Evolutionary conservation across 2,888 invertebrate genomes (phyloP).

Genomic region (Thymelicus acteon): DNA sequence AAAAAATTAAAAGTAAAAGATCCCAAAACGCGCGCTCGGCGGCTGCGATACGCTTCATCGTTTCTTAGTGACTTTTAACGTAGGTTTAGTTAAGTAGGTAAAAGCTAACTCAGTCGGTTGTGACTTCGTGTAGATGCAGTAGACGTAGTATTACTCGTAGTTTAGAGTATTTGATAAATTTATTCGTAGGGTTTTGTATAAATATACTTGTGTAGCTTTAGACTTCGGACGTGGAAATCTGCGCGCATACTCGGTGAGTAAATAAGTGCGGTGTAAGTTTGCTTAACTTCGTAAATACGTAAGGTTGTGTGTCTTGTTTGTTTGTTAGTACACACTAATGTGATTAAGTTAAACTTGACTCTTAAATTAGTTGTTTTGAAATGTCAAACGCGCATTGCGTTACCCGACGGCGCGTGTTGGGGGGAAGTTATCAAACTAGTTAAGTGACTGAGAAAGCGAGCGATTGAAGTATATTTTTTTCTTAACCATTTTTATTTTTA

Average conservation of each 20-base stretch:
- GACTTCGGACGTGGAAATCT: conserved; percentile 10
- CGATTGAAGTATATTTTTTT: too few relatives aligned
- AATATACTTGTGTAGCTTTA: conserved; percentile 37
- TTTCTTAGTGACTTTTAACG: conserved; percentile 36
- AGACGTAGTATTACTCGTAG: conserved; percentile 41
- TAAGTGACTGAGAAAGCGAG: too few relatives aligned
- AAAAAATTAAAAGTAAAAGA: conserved; percentile 17
- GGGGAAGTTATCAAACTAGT: too few relatives aligned
- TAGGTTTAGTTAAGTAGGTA: conserved; percentile 43
- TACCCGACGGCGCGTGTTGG: too few relatives aligned
- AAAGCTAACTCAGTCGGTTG: conserved; percentile 65
- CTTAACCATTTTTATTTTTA: too few relatives aligned
- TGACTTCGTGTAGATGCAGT: conserved; percentile 53
- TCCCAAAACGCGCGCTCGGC: conserved; percentile 7
- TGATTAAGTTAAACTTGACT: conserved; percentile 9
- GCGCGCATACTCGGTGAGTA: conserved; percentile 29
- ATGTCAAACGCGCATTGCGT: too few relatives aligned
- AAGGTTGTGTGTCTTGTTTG: conserved; percentile 27
- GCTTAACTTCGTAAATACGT: conserved; percentile 18
- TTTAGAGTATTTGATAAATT: conserved; percentile 39
- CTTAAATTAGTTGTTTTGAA: neutral
- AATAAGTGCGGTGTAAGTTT: conserved; percentile 24
- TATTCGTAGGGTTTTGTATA: conserved; percentile 41
- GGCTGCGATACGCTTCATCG: conserved; percentile 27
- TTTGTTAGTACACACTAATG: conserved; percentile 9